Base-by-base conservation (phyloP, 2,113 vertebrate genomes). In the Scopus umbretta region DNA sequence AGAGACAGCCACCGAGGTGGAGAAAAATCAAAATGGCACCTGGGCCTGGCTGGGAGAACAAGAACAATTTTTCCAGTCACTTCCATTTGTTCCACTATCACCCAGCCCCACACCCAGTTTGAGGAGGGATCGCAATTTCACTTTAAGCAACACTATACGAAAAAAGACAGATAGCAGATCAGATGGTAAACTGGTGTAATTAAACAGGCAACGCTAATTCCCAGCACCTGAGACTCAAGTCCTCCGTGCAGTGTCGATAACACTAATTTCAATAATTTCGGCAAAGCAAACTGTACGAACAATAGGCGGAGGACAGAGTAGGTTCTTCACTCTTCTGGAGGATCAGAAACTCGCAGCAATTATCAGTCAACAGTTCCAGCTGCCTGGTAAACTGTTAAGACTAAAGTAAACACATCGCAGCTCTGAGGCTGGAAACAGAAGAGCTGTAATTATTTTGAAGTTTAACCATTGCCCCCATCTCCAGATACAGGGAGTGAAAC, bases 1-100 rank as follows among this genome's bases (percentile, higher is more conserved):
- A 52, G 61, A 45, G 71, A 63, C 70, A 63, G 70, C 74, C 58
- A 92, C 82, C 85, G 68, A 82, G 40, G 88, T 75, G 79, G 92
- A 93, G 70, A 86, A 86, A 68, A 96, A 95, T 92, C 79, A 88
- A 82, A 82, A 94, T 40, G 92, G 94, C 90, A 97, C 70, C 79
- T 79, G 71, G 85, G 62, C 62, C 71, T 82, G 90, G 43, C 85
- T 79, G 79, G 56, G 67, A 72, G 45, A 80, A 43, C 47, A 43
- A 20, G 66, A 90, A 67, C 53, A n/a, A 95, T 86, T 95, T 80
- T 92, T 65, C 86, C 90, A 94, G 79, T 95, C 88, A 22, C 62
- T 94, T 88, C 90, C 79, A 86, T 93, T 96, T 72, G 85, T 94
- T 90, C 88, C 92, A 92, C 62, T 68, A 79, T 85, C 66, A 9